phyloP scores from a whole-genome alignment of 92 coral and sea anemone species.

The Porites divaricata region DNA sequence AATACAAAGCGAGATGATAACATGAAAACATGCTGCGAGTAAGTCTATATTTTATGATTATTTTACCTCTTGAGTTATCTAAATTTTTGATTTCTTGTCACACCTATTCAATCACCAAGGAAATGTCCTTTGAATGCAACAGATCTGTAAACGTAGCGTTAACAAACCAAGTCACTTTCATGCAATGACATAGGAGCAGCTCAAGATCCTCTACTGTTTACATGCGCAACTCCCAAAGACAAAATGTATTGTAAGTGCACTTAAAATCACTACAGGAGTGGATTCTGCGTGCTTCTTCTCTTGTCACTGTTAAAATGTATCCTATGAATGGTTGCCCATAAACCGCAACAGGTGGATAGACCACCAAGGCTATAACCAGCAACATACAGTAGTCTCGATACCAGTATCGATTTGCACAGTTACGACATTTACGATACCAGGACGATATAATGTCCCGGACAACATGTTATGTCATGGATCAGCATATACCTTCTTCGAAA shows the following conservation, averaged over 20 bases:
- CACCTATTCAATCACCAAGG: neutral
- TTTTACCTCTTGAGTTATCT: neutral
- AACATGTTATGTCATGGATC: no score
- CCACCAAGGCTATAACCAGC: neutral
- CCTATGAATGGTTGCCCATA: neutral
- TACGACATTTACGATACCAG: no score
- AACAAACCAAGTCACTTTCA: neutral
- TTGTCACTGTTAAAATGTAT: neutral
- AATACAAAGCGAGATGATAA: neutral
- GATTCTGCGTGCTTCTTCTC: neutral
- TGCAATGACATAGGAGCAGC: neutral
- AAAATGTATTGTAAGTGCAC: no score
- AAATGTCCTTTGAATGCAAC: neutral
- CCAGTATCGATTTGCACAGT: no score
- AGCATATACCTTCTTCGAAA: no score
- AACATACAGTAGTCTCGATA: neutral
- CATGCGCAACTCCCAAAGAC: neutral
- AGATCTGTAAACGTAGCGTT: neutral
- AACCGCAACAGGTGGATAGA: constrained; percentile 9
- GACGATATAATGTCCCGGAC: no score
- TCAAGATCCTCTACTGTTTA: neutral
- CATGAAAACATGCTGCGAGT: neutral
- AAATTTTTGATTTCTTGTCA: neutral
- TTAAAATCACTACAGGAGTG: neutral
- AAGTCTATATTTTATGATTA: neutral